Conservation (phyloP, 53 echinoderm and acorn worm genomes). For the Antedon mediterranea region DNA sequence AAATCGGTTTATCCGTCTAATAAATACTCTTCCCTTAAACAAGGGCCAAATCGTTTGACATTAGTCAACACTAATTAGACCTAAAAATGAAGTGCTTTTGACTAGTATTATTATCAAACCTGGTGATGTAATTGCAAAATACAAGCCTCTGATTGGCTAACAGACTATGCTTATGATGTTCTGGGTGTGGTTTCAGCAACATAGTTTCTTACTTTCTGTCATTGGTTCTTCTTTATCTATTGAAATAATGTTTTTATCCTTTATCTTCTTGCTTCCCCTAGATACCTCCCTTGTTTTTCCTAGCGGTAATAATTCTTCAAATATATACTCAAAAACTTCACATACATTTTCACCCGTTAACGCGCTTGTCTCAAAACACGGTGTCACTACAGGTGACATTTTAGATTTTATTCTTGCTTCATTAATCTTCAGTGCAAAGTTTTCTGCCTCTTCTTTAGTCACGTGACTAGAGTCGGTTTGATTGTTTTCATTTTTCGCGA, state of each 20-base stretch:
- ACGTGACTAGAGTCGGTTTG: not conserved
- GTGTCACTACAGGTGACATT: constrained; percentile 7
- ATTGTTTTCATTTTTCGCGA: not conserved
- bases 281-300: not conserved
- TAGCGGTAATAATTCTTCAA: constrained; percentile 39
- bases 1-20: too few relatives aligned
- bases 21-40: too few relatives aligned
- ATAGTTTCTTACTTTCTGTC: not conserved
- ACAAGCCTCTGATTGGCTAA: too few relatives aligned
- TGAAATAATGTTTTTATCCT: not conserved
- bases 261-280: not conserved
- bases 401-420: constrained; percentile 28
- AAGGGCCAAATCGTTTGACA: too few relatives aligned
- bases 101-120: too few relatives aligned
- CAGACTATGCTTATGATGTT: too few relatives aligned
- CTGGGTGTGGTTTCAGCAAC: not conserved
- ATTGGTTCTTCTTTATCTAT: not conserved
- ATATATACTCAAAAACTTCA: constrained; percentile 82
- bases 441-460: constrained; percentile 35
- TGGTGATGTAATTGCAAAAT: too few relatives aligned
- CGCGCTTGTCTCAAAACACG: constrained; percentile 94
- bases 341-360: constrained; percentile 60
- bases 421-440: constrained; percentile 56
- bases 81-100: too few relatives aligned
- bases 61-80: too few relatives aligned